Evolutionary conservation across 2,113 vertebrate genomes (phyloP).

Genomic region (Heliornis fulica): DNA sequence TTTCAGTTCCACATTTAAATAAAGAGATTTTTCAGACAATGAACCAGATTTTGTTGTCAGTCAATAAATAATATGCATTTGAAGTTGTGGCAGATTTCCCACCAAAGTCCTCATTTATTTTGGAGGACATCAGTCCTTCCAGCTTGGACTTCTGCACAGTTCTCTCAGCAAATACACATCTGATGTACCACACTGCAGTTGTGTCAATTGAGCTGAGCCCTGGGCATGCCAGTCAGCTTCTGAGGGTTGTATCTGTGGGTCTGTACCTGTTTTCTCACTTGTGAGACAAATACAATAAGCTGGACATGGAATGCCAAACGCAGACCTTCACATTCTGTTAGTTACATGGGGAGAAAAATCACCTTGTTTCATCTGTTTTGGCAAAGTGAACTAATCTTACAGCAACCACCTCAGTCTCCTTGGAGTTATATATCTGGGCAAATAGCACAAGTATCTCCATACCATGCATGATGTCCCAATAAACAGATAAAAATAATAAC

Average conservation of each 20-base stretch:
- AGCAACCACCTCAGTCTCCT: background rate
- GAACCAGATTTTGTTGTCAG: background rate
- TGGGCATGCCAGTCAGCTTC: background rate
- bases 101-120: background rate
- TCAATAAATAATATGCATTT: background rate
- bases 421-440: background rate
- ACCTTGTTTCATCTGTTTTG: background rate
- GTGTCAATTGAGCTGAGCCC: background rate
- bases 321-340: background rate
- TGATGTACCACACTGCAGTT: background rate
- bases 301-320: background rate
- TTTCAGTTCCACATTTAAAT: background rate
- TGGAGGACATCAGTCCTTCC: background rate
- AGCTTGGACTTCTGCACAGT: background rate
- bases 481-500: background rate
- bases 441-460: background rate
- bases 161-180: background rate
- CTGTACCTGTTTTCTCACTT: background rate
- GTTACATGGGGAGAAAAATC: background rate
- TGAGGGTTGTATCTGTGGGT: rapidly evolving
- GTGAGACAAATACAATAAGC: background rate
- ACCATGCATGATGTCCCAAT: background rate
- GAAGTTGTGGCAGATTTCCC: background rate
- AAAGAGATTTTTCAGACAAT: background rate
- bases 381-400: background rate